A percentile compares a stretch with the other conserved stretches of the same genome.
Evolutionary conservation across 2,113 vertebrate genomes (phyloP).

Genomic region (Chaetura pelagica): DNA sequence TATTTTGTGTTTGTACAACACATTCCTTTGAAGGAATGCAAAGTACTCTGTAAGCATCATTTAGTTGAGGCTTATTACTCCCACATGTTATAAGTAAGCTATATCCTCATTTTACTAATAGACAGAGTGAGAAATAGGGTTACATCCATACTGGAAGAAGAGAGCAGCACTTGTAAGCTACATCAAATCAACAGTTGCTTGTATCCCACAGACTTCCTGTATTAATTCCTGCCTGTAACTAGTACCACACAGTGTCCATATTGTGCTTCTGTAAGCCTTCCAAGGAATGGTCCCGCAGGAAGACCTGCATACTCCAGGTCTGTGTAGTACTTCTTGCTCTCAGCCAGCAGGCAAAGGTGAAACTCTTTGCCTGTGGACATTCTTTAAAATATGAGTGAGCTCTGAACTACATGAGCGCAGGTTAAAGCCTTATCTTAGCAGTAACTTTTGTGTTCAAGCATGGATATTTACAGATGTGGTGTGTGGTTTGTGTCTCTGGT

Average conservation of each 20-base stretch:
- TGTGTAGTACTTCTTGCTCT: neutral
- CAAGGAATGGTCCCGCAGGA: neutral
- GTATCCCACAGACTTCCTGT: neutral
- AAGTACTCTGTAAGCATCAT: conserved; percentile 27
- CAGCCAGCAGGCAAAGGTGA: neutral
- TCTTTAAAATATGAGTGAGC: neutral
- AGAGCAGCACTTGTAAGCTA: neutral
- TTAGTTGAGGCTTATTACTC: conserved; percentile 39
- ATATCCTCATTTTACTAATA: neutral
- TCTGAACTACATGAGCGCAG: neutral
- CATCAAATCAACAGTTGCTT: neutral
- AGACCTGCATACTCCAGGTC: neutral
- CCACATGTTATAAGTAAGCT: conserved; percentile 15
- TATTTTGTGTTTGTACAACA: conserved; percentile 63
- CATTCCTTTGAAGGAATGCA: conserved; percentile 42
- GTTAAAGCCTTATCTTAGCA: neutral
- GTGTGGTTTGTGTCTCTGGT: neutral
- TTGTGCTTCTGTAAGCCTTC: neutral
- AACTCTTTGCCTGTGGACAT: neutral
- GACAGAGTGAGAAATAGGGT: neutral
- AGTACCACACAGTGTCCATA: neutral
- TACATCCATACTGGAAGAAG: neutral
- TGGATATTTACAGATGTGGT: neutral
- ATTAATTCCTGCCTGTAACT: neutral
- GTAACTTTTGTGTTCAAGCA: neutral